These are phyloP conservation scores for Rhynchonycteris naso DNA, from an alignment of 2,797 vertebrate species.

Conservation along the genomic window DNA sequence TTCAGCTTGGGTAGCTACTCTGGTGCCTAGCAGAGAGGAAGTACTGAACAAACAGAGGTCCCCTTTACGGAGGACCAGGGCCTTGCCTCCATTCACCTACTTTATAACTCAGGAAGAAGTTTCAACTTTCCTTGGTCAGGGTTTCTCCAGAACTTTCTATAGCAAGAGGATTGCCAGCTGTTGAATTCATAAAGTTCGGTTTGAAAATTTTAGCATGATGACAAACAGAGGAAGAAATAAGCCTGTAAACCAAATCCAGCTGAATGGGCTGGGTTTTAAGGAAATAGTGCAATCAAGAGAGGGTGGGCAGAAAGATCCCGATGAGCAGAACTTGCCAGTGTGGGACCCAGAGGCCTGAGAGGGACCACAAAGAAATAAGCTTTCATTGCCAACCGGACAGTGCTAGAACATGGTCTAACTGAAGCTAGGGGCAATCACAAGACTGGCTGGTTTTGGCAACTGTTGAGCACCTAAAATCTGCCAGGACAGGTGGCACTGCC, in stretches of 20 bases:
- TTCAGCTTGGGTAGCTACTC: not conserved
- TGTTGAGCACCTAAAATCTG: not conserved
- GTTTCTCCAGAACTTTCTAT: not conserved
- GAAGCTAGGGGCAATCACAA: not conserved
- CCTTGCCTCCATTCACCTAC: not conserved
- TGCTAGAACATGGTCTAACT: not conserved
- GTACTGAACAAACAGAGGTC: not conserved
- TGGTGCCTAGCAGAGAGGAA: not conserved
- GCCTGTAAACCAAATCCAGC: not conserved
- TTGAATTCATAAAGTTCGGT: not conserved
- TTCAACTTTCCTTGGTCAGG: not conserved
- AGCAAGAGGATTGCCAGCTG: not conserved
- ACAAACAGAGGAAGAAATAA: slow-evolving; percentile 51
- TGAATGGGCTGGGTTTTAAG: not conserved
- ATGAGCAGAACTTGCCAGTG: not conserved
- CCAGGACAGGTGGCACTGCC: not conserved
- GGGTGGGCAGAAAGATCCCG: not conserved
- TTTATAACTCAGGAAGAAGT: not conserved
- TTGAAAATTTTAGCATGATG: slow-evolving; percentile 11
- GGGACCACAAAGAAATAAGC: not conserved
- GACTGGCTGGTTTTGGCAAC: not conserved
- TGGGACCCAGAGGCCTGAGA: not conserved
- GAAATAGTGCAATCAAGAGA: not conserved
- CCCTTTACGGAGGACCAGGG: not conserved
- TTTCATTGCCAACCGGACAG: not conserved